Percentiles rank a stretch among this genome's conserved stretches.
Evolutionary conservation across 2,888 invertebrate species (phyloP).

Genomic region (Iselma pallidipennis): DNA sequence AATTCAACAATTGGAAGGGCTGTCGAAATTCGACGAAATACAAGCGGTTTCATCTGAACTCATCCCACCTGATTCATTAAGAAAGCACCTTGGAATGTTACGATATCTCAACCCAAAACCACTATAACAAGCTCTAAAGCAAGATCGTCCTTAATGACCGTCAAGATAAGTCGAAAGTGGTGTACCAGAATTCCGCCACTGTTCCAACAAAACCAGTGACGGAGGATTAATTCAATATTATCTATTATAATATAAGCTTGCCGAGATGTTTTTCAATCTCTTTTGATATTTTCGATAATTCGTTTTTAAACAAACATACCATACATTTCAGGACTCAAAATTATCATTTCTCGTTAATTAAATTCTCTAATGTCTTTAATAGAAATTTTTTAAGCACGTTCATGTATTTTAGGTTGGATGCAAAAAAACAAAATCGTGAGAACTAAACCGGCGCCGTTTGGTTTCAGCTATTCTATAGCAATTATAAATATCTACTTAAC

Average conservation of each 20-base stretch:
- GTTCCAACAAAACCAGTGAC: slow-evolving; percentile 35
- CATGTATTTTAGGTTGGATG: slow-evolving; percentile 16
- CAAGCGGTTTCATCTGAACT: slow-evolving; percentile 41
- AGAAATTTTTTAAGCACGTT: neutral
- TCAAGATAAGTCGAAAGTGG: slow-evolving; percentile 51
- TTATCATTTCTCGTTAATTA: neutral
- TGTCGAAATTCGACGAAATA: slow-evolving; percentile 25
- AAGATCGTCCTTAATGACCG: slow-evolving; percentile 53
- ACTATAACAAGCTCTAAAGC: slow-evolving; percentile 49
- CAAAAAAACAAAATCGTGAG: slow-evolving; percentile 44
- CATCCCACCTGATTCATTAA: slow-evolving; percentile 49
- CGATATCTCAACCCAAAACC: slow-evolving; percentile 44
- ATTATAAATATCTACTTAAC: slow-evolving; percentile 55
- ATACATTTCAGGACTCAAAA: slow-evolving; percentile 32
- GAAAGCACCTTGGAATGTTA: slow-evolving; percentile 45
- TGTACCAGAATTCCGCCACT: slow-evolving; percentile 56
- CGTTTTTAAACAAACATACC: slow-evolving; percentile 45
- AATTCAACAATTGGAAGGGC: slow-evolving; percentile 17
- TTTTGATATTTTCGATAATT: no score
- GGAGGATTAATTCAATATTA: neutral
- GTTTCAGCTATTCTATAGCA: slow-evolving; percentile 40
- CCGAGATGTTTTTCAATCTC: neutral
- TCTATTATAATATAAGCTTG: neutral
- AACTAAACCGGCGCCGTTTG: slow-evolving; percentile 44
- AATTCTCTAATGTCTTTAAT: neutral